These are phyloP conservation scores for Drosophila subobscura DNA, from an alignment of 1,140 invertebrate species.

Conservation along the genomic window DNA sequence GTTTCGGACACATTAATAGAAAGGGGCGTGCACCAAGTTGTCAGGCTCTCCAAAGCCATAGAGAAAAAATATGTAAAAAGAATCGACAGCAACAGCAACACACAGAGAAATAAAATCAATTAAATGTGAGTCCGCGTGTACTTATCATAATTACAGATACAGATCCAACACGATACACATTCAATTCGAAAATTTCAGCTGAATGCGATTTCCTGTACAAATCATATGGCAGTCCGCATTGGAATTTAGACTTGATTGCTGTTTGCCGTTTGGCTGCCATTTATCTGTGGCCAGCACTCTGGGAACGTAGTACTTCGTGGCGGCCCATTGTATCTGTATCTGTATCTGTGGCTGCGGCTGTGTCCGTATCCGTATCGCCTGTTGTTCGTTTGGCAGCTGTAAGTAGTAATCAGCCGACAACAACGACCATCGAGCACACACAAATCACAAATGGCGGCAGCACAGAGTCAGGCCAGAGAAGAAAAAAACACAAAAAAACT, in stretches of 20 bases:
- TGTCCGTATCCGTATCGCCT: conserved; percentile 54
- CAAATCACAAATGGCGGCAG: conserved; percentile 73
- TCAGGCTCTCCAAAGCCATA: conserved; percentile 61
- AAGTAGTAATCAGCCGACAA: conserved; percentile 70
- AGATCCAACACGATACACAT: conserved; percentile 36
- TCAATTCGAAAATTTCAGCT: conserved; percentile 41
- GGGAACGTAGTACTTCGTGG: conserved; percentile 41
- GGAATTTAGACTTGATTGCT: conserved; percentile 56
- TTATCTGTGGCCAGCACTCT: conserved; percentile 33
- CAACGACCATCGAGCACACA: conserved; percentile 36
- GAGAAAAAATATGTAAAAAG: conserved; percentile 44
- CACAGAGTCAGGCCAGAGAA: conserved; percentile 24
- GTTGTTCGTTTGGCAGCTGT: conserved; percentile 32
- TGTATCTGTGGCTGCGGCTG: conserved; percentile 31
- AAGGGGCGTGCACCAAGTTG: conserved; percentile 59
- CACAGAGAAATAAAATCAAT: conserved; percentile 57
- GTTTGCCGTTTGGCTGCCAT: conserved; percentile 53
- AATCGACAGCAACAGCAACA: not conserved
- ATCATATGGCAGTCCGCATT: conserved; percentile 53
- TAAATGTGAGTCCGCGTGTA: conserved; percentile 66
- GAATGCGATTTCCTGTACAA: conserved; percentile 78
- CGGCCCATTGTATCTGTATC: conserved; percentile 35
- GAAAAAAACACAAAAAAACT: not conserved
- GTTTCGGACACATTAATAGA: conserved; percentile 76
- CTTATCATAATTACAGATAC: conserved; percentile 75